Evolutionary conservation across 2,888 invertebrate species (phyloP).

Genomic region (Papilio elwesi): DNA sequence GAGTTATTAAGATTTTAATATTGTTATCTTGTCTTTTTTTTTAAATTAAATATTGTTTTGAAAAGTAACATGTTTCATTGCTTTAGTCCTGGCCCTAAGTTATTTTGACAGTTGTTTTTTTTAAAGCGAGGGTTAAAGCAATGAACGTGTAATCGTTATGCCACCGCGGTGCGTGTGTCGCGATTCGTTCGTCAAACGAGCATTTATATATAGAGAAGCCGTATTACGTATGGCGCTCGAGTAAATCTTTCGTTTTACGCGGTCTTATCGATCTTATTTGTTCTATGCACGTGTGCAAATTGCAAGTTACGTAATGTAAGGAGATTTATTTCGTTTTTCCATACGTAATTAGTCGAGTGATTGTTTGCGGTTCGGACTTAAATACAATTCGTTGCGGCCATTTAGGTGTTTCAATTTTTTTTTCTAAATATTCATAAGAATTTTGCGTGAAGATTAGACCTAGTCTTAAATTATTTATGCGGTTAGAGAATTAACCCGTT

Average conservation of each 20-base stretch:
- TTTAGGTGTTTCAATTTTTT: background rate
- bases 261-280: conserved; percentile 50
- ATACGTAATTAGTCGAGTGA: conserved; percentile 13
- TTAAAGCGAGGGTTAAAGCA: conserved; percentile 73
- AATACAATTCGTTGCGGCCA: background rate
- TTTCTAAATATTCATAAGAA: background rate
- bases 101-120: conserved; percentile 38
- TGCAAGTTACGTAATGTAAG: conserved; percentile 7
- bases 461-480: conserved; percentile 5
- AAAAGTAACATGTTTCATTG: conserved; percentile 75
- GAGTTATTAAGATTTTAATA: conserved; percentile 32
- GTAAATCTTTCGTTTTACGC: conserved; percentile 42
- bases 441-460: background rate
- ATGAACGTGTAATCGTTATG: conserved; percentile 65
- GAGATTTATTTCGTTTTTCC: conserved; percentile 2
- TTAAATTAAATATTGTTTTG: conserved; percentile 57
- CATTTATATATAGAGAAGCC: conserved; percentile 39
- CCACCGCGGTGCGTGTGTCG: conserved; percentile 38
- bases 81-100: conserved; percentile 72
- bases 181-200: conserved; percentile 1
- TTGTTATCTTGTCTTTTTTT: conserved; percentile 40
- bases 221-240: conserved; percentile 41
- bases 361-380: background rate
- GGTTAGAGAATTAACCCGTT: too few species aligned
- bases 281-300: conserved; percentile 31